phyloP scores from a whole-genome alignment of 2,797 vertebrate species.

The Cercopithecus diana region DNA sequence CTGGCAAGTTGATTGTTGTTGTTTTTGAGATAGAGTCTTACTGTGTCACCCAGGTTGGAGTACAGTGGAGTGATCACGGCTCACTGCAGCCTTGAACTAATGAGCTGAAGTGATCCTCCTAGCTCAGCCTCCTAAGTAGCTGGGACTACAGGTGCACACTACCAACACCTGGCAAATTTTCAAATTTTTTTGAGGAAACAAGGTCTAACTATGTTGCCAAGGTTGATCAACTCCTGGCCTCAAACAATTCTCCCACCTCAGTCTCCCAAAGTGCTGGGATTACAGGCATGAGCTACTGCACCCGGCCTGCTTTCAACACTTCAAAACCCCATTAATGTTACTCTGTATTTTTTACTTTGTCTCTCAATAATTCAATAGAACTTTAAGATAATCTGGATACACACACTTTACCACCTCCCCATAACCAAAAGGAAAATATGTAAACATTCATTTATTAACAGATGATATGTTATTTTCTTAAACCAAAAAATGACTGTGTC shows the following conservation, averaged over 20 bases:
- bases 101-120: background rate
- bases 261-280: background rate
- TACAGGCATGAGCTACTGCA: background rate
- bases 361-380: background rate
- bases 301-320: background rate
- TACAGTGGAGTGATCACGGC: background rate
- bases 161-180: background rate
- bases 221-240: background rate
- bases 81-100: background rate
- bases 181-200: no score
- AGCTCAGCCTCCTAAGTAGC: background rate
- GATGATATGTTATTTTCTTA: background rate
- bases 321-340: background rate
- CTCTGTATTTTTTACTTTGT: background rate
- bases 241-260: background rate
- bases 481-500: background rate
- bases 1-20: no score
- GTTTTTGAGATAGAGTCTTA: background rate
- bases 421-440: background rate
- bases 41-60: background rate
- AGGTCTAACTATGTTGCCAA: background rate
- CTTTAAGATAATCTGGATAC: background rate
- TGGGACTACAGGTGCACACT: background rate
- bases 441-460: background rate
- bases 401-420: background rate